A percentile compares a stretch with the other conserved stretches of the same genome.
Conservation (phyloP, 2,888 invertebrate genomes). For the Hypercompe scribonia region DNA sequence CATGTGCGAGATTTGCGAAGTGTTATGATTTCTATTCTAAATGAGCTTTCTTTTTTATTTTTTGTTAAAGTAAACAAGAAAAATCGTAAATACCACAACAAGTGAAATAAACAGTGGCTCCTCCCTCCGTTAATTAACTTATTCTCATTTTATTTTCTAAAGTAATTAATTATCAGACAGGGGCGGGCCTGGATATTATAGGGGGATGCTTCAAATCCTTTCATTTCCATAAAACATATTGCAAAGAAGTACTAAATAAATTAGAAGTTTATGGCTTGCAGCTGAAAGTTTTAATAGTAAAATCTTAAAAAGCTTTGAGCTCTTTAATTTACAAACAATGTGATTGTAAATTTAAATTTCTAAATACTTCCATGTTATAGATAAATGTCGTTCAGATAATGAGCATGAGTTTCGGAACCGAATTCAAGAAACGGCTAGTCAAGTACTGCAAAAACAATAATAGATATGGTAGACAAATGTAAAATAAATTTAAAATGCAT, state of each 20-base stretch:
- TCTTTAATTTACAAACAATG: not conserved
- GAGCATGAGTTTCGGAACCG: too few species aligned
- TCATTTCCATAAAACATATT: constrained; percentile 12
- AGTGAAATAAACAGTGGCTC: constrained; percentile 8
- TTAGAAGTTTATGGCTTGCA: not conserved
- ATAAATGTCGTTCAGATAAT: too few species aligned
- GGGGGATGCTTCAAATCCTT: constrained; percentile 18
- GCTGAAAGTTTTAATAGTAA: constrained; percentile 2
- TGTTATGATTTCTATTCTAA: not conserved
- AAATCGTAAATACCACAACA: constrained; percentile 2
- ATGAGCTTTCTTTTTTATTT: not conserved
- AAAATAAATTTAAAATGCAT: not conserved
- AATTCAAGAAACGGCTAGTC: too few species aligned
- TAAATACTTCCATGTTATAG: too few species aligned
- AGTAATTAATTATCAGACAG: constrained; percentile 21
- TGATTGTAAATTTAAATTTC: too few species aligned
- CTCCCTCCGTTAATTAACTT: constrained; percentile 14
- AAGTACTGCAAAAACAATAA: too few species aligned
- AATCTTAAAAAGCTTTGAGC: not conserved
- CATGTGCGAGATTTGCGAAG: too few species aligned
- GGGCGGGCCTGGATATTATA: constrained; percentile 19
- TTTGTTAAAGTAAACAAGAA: not conserved
- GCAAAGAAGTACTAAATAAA: constrained; percentile 12
- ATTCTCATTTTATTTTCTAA: constrained; percentile 13
- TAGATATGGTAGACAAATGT: too few species aligned